Evolutionary conservation across 2,797 vertebrate genomes (phyloP).

Genomic region (Aeoliscus strigatus): DNA sequence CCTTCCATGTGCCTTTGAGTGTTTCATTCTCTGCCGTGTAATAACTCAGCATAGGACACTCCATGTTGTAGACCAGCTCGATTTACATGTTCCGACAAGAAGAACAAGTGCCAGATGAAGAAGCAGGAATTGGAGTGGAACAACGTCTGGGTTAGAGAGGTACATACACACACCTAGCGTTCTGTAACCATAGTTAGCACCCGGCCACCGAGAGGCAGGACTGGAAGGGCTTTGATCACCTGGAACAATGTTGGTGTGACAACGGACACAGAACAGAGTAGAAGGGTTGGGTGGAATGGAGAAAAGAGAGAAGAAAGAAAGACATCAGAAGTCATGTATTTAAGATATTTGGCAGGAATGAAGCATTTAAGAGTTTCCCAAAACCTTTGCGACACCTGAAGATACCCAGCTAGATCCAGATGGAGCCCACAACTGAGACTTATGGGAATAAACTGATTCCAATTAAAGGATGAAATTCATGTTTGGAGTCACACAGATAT

Average conservation of each 20-base stretch:
- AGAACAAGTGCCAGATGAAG: slow-evolving; percentile 37
- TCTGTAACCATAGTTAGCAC: slow-evolving; percentile 80
- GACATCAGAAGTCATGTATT: slow-evolving; percentile 60
- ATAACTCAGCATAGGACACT: slow-evolving; percentile 38
- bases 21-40: slow-evolving; percentile 5
- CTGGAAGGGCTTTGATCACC: slow-evolving; percentile 81
- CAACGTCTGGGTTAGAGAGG: slow-evolving; percentile 32
- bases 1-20: not conserved
- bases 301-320: slow-evolving; percentile 50
- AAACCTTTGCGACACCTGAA: slow-evolving; percentile 7
- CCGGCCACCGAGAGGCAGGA: slow-evolving; percentile 77
- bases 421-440: slow-evolving; percentile 1
- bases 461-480: slow-evolving; percentile 9
- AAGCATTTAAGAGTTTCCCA: too few species aligned
- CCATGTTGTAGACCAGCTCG: slow-evolving; percentile 52
- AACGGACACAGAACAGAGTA: slow-evolving; percentile 4
- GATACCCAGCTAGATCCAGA: slow-evolving; percentile 2
- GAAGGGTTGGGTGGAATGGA: slow-evolving; percentile 30
- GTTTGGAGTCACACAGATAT: slow-evolving; percentile 2
- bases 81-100: slow-evolving; percentile 27
- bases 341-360: slow-evolving; percentile 49
- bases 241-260: slow-evolving; percentile 64
- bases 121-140: slow-evolving; percentile 21
- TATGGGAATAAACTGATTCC: slow-evolving; percentile 5
- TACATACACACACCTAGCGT: slow-evolving; percentile 68